Evolutionary conservation across 1,140 invertebrate genomes (phyloP), one percentile per base, ranked within the genome.

Genomic region (Hyposmocoma kahamanoa): DNA sequence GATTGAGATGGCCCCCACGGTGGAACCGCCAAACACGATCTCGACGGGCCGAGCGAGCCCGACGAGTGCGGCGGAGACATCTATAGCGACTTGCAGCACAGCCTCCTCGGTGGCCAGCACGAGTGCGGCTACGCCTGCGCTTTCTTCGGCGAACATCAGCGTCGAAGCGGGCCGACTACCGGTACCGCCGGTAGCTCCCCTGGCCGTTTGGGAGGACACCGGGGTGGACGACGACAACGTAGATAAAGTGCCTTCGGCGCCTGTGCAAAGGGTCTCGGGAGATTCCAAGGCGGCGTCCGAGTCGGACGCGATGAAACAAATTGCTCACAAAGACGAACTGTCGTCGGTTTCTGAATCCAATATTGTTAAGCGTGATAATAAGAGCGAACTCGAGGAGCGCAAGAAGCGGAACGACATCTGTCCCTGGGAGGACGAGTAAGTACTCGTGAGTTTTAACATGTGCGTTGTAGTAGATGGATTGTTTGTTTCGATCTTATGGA

Each of bases 401-500:
- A 81, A 86, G 50, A 93, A 92, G 87, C 88, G 88, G 81, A 93
- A 91, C 79, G 92, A 94, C 80, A 91, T 95, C 71, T 95, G 94
- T 88, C 94, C 94, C 42, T 95, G 94, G 94, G 94, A 95, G 89
- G 93, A 95, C 80, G 93, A 95, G 94, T 95, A 87, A 93, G 93
- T 94, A 88, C 49, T 55, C 56, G 62, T 56, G 38, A 50, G 47
- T 48, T 59, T 15, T 38, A 53, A 47, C 47, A 45, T 38, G 52
- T 50, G 49, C 45, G 41, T 44, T 51, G 49, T 51, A 49, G 3
- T 3, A 36, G 32, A 26, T 36, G 30, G 30, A 36, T 13, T 15
- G 32, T 36, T 36, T 36, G 32, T 36, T 36, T 10, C 15, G 32
- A 36, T 36, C 15, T n/a, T 13, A 36, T 6, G 11, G 24, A 26